phyloP scores from a whole-genome alignment of 2,888 invertebrate species.

The Lithophane leautieri region DNA sequence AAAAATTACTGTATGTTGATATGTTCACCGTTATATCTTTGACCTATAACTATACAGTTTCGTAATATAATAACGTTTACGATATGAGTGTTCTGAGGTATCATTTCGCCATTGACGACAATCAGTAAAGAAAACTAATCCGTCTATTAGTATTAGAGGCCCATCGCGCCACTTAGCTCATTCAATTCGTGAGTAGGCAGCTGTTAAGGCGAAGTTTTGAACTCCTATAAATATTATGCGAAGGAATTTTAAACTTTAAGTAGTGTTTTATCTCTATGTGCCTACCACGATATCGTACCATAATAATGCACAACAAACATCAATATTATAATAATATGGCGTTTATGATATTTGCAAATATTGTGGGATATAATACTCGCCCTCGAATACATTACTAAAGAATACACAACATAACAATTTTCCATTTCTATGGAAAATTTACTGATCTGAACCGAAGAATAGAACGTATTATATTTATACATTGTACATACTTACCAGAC shows the following conservation, averaged over 20 bases:
- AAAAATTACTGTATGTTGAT: constrained; percentile 5
- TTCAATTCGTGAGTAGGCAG: constrained; percentile 61
- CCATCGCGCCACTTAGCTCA: constrained; percentile 69
- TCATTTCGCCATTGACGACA: constrained; percentile 66
- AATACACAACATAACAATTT: constrained; percentile 35
- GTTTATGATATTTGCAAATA: constrained; percentile 45
- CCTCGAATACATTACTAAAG: constrained; percentile 34
- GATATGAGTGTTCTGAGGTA: constrained; percentile 37
- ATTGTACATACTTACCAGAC: not conserved
- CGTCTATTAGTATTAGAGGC: constrained; percentile 77
- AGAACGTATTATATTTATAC: not conserved
- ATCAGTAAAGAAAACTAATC: constrained; percentile 80
- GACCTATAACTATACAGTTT: constrained; percentile 48
- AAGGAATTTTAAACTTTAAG: not conserved
- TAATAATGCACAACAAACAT: constrained; percentile 35
- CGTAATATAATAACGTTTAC: constrained; percentile 39
- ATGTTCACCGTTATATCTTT: constrained; percentile 31
- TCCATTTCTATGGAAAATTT: constrained; percentile 45
- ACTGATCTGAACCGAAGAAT: not conserved
- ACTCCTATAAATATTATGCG: not conserved
- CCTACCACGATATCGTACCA: not conserved
- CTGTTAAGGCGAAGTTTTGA: constrained; percentile 55
- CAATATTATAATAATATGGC: constrained; percentile 5
- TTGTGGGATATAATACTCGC: constrained; percentile 14
- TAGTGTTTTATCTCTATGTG: not conserved